Conservation (phyloP, 1,140 invertebrate species). For the Cardiocondyla obscurior region DNA sequence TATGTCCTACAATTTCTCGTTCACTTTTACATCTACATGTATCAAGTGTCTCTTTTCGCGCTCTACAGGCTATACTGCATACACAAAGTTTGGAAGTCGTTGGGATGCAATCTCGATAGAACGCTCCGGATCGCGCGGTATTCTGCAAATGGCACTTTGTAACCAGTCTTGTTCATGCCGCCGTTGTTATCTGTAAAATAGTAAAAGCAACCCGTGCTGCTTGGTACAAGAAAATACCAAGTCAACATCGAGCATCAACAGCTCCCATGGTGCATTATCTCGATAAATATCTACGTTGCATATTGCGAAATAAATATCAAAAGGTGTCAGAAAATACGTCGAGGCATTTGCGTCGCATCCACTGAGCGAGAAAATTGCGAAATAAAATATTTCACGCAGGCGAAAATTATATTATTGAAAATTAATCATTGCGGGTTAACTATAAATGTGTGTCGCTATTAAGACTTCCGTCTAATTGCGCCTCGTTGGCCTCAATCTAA, state of each 20-base stretch:
- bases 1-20: neutral
- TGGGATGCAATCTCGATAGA: slow-evolving; percentile 47
- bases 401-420: slow-evolving; percentile 1
- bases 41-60: neutral
- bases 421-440: neutral
- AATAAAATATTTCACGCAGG: neutral
- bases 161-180: slow-evolving; percentile 68
- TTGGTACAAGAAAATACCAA: slow-evolving; percentile 57
- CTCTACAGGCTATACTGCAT: slow-evolving; percentile 55
- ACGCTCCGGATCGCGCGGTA: slow-evolving; percentile 61
- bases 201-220: slow-evolving; percentile 62
- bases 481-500: neutral
- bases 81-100: slow-evolving; percentile 49
- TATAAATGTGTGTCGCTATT: neutral
- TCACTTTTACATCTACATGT: slow-evolving; percentile 30
- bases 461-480: slow-evolving; percentile 7
- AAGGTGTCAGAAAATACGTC: slow-evolving; percentile 29
- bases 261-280: slow-evolving; percentile 59
- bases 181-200: slow-evolving; percentile 68
- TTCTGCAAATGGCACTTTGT: slow-evolving; percentile 64
- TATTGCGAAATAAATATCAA: neutral
- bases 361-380: neutral
- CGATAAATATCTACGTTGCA: neutral
- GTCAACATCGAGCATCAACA: slow-evolving; percentile 53
- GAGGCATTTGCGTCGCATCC: slow-evolving; percentile 45